These are phyloP conservation scores for Pteromalus puparum DNA, from an alignment of 1,140 invertebrate genomes.

Conservation along the genomic window DNA sequence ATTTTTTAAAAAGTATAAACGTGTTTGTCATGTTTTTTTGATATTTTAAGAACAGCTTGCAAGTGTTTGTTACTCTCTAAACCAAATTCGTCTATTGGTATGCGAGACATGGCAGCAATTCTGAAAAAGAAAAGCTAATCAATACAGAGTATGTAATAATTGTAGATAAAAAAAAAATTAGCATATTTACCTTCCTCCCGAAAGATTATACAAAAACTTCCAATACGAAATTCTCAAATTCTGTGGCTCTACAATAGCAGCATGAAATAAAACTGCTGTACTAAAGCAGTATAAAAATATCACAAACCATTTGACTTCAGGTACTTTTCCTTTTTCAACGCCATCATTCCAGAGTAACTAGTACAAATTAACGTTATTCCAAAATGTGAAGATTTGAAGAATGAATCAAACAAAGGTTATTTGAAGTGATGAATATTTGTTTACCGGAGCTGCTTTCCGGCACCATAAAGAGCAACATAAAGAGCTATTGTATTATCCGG, in stretches of 20 bases:
- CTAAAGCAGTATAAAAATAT: conserved; percentile 86
- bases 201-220: conserved; percentile 86
- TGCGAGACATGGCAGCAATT: conserved; percentile 76
- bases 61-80: conserved; percentile 72
- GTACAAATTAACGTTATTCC: conserved; percentile 55
- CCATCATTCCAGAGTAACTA: conserved; percentile 80
- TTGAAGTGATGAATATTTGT: conserved; percentile 33
- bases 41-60: conserved; percentile 68
- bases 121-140: conserved; percentile 67
- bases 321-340: conserved; percentile 76
- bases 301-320: conserved; percentile 79
- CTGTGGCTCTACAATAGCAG: conserved; percentile 86
- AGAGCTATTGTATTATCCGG: conserved; percentile 82
- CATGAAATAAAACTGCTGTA: conserved; percentile 88
- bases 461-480: conserved; percentile 83
- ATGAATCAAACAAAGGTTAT: neutral
- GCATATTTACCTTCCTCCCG: conserved; percentile 80
- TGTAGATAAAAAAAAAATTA: conserved; percentile 18
- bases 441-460: conserved; percentile 84
- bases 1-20: conserved; percentile 64
- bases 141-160: conserved; percentile 52
- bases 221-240: conserved; percentile 88
- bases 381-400: neutral
- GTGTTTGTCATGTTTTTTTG: conserved; percentile 64
- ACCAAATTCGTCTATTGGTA: conserved; percentile 79